These are phyloP conservation scores for Sebastes hubbsi DNA, from an alignment of 2,797 vertebrate species.

Conservation along the genomic window DNA sequence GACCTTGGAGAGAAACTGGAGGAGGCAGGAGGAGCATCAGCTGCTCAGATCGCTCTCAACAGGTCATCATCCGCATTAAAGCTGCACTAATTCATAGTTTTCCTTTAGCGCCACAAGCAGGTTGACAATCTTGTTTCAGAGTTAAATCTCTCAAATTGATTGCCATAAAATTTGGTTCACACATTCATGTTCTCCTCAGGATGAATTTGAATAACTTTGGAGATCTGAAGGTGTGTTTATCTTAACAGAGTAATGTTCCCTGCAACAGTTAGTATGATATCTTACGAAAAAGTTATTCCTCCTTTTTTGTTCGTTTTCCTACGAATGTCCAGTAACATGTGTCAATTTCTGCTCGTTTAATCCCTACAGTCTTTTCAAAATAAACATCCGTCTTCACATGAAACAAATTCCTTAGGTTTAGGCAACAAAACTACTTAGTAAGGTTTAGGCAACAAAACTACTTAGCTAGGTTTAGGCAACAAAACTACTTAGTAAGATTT, in stretches of 20 bases:
- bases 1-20: constrained; percentile 93
- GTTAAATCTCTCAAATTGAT: too few relatives aligned
- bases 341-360: rapidly evolving
- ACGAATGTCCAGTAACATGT: rapidly evolving
- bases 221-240: neutral
- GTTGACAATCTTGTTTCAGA: too few relatives aligned
- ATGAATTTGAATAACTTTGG: neutral
- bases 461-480: rapidly evolving
- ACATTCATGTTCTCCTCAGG: too few relatives aligned
- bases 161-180: too few relatives aligned
- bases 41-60: constrained; percentile 90
- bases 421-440: too few relatives aligned
- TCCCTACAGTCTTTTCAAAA: too few relatives aligned
- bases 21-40: constrained; percentile 89
- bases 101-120: too few relatives aligned
- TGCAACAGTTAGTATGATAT: too few relatives aligned
- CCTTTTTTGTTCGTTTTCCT: too few relatives aligned
- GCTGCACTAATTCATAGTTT: neutral
- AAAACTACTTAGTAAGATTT: too few relatives aligned
- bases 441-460: rapidly evolving
- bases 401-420: too few relatives aligned
- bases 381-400: rapidly evolving
- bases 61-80: constrained; percentile 26
- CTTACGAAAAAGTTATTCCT: too few relatives aligned
- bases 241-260: rapidly evolving